These are phyloP conservation scores for Heliothis subflexa DNA, from an alignment of 1,140 invertebrate species.

Conservation along the genomic window DNA sequence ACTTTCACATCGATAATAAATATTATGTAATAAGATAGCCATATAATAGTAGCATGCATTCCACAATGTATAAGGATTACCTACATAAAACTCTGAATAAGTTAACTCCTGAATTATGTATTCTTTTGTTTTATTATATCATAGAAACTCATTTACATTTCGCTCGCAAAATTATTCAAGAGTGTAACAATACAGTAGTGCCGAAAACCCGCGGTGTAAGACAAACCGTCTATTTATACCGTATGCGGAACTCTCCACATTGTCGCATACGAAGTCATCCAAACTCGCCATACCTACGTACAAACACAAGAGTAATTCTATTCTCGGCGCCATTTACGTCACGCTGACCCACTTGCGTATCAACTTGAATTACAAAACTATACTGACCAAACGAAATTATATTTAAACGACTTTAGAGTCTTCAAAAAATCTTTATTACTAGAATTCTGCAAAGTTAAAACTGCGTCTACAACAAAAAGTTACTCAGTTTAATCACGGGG, in stretches of 20 bases:
- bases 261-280: conserved; percentile 21
- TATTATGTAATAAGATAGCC: no score
- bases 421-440: neutral
- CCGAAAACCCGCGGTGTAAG: neutral
- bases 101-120: no score
- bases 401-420: neutral
- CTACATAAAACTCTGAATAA: no score
- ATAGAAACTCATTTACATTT: neutral
- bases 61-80: no score
- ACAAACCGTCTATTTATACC: neutral
- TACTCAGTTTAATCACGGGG: neutral
- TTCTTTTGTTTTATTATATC: neutral
- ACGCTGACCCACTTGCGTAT: conserved; percentile 23
- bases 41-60: no score
- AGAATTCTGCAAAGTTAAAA: no score
- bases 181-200: neutral
- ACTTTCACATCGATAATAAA: no score
- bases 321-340: conserved; percentile 8
- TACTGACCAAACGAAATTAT: neutral
- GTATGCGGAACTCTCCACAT: conserved; percentile 18
- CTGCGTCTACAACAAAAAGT: no score
- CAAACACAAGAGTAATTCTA: conserved; percentile 15
- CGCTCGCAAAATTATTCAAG: neutral
- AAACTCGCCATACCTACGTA: neutral
- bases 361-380: conserved; percentile 28